Evolutionary conservation across 2,113 vertebrate species (phyloP).

Genomic region (Dicerorhinus sumatrensis): DNA sequence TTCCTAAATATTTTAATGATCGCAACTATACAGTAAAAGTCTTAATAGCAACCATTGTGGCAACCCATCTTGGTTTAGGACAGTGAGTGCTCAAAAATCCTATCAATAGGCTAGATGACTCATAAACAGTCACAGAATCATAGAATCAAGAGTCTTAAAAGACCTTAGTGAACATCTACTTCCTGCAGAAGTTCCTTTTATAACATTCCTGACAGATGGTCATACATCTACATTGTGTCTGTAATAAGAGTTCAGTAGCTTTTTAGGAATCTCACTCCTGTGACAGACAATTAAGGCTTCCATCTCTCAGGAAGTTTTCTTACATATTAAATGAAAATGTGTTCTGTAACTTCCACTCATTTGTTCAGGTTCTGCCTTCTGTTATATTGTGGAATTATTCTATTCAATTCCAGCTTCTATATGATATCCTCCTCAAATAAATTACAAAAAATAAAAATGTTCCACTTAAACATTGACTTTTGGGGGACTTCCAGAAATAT

Average conservation of each 20-base stretch:
- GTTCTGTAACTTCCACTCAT: slow-evolving; percentile 22
- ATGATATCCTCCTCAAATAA: slow-evolving; percentile 2
- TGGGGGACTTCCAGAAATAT: neutral
- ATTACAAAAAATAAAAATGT: slow-evolving; percentile 13
- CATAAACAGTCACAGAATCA: neutral
- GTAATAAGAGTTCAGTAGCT: neutral
- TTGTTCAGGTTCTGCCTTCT: slow-evolving; percentile 53
- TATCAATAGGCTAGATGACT: neutral
- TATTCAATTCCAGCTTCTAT: slow-evolving; percentile 30
- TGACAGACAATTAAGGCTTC: slow-evolving; percentile 51
- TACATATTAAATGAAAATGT: slow-evolving; percentile 51
- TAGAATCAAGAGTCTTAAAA: slow-evolving; percentile 38
- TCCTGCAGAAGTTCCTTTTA: slow-evolving; percentile 48
- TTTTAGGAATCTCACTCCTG: slow-evolving; percentile 66
- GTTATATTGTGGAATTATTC: neutral
- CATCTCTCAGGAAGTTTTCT: slow-evolving; percentile 39
- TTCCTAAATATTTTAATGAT: neutral
- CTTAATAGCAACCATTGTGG: neutral
- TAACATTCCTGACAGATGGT: slow-evolving; percentile 63
- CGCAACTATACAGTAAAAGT: neutral
- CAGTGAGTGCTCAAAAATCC: neutral
- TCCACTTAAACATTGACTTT: slow-evolving; percentile 35
- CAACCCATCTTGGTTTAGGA: neutral
- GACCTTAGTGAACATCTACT: neutral
- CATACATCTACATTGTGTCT: slow-evolving; percentile 17